phyloP scores from a whole-genome alignment of 2,888 invertebrate genomes.

The Yponomeuta sedellus region DNA sequence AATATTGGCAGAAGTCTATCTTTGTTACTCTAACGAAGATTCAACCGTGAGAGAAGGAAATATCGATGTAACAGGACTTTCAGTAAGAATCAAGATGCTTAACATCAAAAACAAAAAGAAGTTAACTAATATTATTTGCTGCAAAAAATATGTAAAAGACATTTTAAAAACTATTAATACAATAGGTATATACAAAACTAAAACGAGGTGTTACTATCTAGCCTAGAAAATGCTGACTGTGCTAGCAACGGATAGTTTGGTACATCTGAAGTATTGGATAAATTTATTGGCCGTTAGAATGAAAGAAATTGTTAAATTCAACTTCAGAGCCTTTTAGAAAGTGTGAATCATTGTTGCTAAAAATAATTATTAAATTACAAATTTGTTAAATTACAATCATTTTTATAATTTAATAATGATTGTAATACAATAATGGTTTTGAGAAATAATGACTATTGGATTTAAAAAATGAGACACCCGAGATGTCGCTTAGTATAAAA shows the following conservation, averaged over 20 bases:
- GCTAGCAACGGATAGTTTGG: no score
- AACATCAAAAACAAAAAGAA: not conserved
- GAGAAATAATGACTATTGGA: no score
- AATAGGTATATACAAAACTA: constrained; percentile 8
- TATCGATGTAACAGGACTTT: not conserved
- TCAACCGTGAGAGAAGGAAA: not conserved
- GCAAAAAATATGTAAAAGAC: not conserved
- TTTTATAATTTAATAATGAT: not conserved
- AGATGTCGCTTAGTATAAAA: not conserved
- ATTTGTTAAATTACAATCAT: not conserved
- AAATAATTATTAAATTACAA: not conserved
- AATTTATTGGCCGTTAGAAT: no score
- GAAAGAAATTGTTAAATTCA: no score
- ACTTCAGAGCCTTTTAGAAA: no score
- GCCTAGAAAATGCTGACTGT: not conserved
- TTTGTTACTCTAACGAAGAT: not conserved
- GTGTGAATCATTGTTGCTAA: no score
- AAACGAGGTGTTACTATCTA: not conserved
- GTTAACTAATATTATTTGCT: not conserved
- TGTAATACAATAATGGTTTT: not conserved
- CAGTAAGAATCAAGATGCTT: not conserved
- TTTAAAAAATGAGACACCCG: no score
- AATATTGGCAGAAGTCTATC: not conserved
- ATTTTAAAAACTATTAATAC: not conserved
- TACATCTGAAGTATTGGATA: no score